Base-by-base conservation (phyloP, 1,140 invertebrate species). In the Gerris buenoi region DNA sequence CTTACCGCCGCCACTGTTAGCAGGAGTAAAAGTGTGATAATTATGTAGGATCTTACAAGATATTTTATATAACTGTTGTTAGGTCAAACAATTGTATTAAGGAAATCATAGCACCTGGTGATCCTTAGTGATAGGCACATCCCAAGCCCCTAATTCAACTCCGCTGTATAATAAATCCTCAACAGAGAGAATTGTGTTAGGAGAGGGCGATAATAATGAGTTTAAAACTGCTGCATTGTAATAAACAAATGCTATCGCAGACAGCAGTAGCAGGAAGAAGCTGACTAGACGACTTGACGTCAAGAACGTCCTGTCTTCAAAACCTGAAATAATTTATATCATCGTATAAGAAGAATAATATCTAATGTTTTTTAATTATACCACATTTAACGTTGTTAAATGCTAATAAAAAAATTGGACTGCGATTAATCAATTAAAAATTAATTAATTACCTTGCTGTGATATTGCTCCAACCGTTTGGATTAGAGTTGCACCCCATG, bases 371-470 rank as follows among this genome's bases (percentile, higher is more conserved):
- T n/a, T n/a, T n/a, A n/a, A n/a, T n/a, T n/a, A n/a, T n/a, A n/a
- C n/a, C n/a, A n/a, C n/a, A n/a, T n/a, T n/a, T n/a, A n/a, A n/a
- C n/a, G n/a, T n/a, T n/a, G n/a, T n/a, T n/a, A n/a, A n/a, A n/a
- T n/a, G n/a, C n/a, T n/a, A n/a, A n/a, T n/a, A n/a, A n/a, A n/a
- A n/a, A n/a, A n/a, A n/a, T n/a, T n/a, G n/a, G n/a, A n/a, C n/a
- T n/a, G n/a, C n/a, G n/a, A n/a, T n/a, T n/a, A n/a, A n/a, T n/a
- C n/a, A n/a, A n/a, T n/a, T n/a, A n/a, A n/a, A n/a, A n/a, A n/a
- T n/a, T n/a, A n/a, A n/a, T n/a, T n/a, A n/a, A n/a, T 60, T 60
- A 60, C 58, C 58, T 60, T 60, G 58, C 22, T 60, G 58, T 15
- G 58, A 60, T 13, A 60, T 60, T 13, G 15, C 58, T 15, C 58